phyloP scores from a whole-genome alignment of 2,888 invertebrate genomes.

The Heteropelma amictum region DNA sequence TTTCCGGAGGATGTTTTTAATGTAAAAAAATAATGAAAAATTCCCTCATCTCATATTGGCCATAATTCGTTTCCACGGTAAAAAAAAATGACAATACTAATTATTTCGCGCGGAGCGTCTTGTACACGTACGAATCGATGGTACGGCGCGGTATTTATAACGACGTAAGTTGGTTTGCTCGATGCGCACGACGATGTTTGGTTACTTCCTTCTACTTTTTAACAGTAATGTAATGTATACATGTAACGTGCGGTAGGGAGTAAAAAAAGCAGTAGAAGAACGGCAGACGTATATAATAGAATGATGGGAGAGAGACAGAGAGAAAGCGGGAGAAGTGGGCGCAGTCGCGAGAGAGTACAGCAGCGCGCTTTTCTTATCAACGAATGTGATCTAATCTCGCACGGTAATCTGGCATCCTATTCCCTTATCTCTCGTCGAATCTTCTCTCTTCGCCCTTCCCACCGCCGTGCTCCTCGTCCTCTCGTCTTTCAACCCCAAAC shows the following conservation, averaged over 20 bases:
- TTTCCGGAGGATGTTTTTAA: too few relatives aligned
- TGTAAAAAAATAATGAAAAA: too few relatives aligned
- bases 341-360: conserved; percentile 65
- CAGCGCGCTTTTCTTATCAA: conserved; percentile 65
- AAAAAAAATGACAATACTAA: background rate
- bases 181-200: background rate
- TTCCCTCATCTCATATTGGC: too few relatives aligned
- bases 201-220: background rate
- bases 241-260: conserved; percentile 33
- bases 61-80: too few relatives aligned
- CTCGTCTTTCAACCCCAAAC: conserved; percentile 48
- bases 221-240: background rate
- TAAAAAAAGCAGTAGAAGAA: conserved; percentile 38
- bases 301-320: conserved; percentile 40
- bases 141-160: background rate
- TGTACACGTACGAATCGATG: background rate
- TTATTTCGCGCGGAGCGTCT: background rate
- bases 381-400: conserved; percentile 73
- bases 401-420: conserved; percentile 76
- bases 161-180: background rate
- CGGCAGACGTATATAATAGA: conserved; percentile 23
- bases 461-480: conserved; percentile 29
- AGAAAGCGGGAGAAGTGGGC: conserved; percentile 62
- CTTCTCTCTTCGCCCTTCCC: conserved; percentile 54
- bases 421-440: conserved; percentile 72